phyloP scores from a whole-genome alignment of 1,140 invertebrate genomes.

The Drosophila bifasciata region DNA sequence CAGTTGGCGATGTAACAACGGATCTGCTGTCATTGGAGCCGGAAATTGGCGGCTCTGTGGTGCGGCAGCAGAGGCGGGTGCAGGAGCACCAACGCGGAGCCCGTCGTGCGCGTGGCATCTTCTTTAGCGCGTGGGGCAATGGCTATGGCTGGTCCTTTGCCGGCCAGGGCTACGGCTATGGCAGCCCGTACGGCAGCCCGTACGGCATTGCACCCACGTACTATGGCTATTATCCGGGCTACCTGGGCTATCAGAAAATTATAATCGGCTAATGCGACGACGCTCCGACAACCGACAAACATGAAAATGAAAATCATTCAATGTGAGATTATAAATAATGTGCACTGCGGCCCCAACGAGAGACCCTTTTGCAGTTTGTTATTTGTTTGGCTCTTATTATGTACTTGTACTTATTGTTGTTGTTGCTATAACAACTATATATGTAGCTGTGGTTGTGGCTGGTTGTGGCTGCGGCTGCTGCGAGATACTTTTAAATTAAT shows the following conservation, averaged over 20 bases:
- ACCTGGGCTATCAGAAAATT: conserved; percentile 69
- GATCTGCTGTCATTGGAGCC: conserved; percentile 78
- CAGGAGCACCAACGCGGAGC: conserved; percentile 10
- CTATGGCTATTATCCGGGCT: conserved; percentile 58
- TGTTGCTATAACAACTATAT: conserved; percentile 24
- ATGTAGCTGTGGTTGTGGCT: conserved; percentile 26
- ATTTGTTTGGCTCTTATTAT: conserved; percentile 29
- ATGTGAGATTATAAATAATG: conserved; percentile 80
- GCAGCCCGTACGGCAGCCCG: too few species aligned
- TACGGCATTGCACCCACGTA: too few species aligned
- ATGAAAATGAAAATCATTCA: conserved; percentile 36
- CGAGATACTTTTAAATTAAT: conserved; percentile 76
- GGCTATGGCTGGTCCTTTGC: conserved; percentile 48
- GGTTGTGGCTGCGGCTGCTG: conserved; percentile 33
- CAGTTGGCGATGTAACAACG: conserved; percentile 76
- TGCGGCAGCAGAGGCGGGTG: conserved; percentile 2
- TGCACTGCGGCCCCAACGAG: conserved; percentile 32
- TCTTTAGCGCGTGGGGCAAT: conserved; percentile 41
- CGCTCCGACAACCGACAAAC: neutral
- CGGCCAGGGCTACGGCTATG: conserved; percentile 43
- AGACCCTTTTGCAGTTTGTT: conserved; percentile 37
- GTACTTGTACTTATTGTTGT: conserved; percentile 33
- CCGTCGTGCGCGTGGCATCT: conserved; percentile 52
- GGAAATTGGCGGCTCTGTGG: conserved; percentile 74
- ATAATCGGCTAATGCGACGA: conserved; percentile 54